Conservation (phyloP, 1,140 invertebrate genomes). For the Eciton burchellii region DNA sequence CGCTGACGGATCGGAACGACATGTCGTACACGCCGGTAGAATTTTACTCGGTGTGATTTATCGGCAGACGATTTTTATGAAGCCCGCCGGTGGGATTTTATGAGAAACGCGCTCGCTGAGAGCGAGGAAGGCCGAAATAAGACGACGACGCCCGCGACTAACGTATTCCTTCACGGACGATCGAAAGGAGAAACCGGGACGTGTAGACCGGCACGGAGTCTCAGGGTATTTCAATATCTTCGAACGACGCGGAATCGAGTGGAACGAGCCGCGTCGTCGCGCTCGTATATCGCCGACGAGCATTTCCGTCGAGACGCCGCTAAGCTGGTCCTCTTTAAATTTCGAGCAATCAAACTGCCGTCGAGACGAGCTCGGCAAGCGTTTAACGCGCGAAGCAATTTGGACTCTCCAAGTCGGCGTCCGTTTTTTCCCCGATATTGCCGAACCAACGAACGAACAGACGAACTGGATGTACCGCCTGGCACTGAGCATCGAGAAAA, state of each 20-base stretch:
- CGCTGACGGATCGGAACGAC: constrained; percentile 20
- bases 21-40: constrained; percentile 22
- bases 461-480: constrained; percentile 16
- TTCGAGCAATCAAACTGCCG: constrained; percentile 29
- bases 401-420: not conserved
- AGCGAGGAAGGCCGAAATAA: constrained; percentile 49
- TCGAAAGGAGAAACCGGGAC: constrained; percentile 3
- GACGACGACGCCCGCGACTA: constrained; percentile 44
- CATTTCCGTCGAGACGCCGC: not conserved
- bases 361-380: not conserved
- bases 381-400: constrained; percentile 26
- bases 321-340: constrained; percentile 21
- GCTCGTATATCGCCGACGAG: constrained; percentile 12
- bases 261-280: constrained; percentile 25
- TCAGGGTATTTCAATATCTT: constrained; percentile 52
- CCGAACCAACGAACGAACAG: constrained; percentile 1
- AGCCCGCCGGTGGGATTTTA: constrained; percentile 43
- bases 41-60: constrained; percentile 61
- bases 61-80: constrained; percentile 60
- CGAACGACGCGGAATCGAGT: constrained; percentile 20
- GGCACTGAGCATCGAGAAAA: constrained; percentile 19
- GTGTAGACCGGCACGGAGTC: constrained; percentile 8
- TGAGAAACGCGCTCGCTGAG: constrained; percentile 55
- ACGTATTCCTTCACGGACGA: constrained; percentile 36
- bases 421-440: not conserved